Percentiles rank a stretch among this genome's conserved stretches.
Conservation (phyloP, 2,888 invertebrate species). For the Eupithecia exiguata region DNA sequence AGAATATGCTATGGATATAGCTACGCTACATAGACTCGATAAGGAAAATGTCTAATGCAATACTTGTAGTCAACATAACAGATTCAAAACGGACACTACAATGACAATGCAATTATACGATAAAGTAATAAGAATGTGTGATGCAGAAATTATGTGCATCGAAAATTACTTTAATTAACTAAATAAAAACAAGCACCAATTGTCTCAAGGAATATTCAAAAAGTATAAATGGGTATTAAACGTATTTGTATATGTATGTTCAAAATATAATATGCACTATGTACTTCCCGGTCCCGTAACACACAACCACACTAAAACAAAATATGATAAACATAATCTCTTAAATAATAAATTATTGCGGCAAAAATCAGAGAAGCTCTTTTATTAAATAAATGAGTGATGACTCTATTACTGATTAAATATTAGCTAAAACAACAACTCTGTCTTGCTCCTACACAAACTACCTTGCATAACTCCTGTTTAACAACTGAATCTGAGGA, state of each 20-base stretch:
- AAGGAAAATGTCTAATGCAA: not conserved
- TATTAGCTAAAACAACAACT: constrained; percentile 1
- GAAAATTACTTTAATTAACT: not conserved
- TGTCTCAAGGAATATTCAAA: not conserved
- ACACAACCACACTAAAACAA: not conserved
- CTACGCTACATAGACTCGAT: not conserved
- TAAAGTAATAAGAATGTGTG: not conserved
- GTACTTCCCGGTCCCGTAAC: not conserved
- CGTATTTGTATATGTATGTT: not conserved
- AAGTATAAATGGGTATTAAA: not conserved
- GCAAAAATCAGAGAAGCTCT: not conserved
- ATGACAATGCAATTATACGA: not conserved
- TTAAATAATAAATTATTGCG: not conserved
- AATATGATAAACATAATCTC: not conserved
- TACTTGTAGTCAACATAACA: not conserved
- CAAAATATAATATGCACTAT: not conserved
- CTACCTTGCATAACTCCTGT: not conserved
- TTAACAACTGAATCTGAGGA: not conserved
- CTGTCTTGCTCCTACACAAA: constrained; percentile 5
- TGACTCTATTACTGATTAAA: not conserved
- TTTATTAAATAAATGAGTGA: not conserved
- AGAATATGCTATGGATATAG: not conserved
- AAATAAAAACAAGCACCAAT: not conserved
- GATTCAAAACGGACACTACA: not conserved
- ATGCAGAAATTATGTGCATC: not conserved